phyloP scores from a whole-genome alignment of 1,140 invertebrate species.

The Lepidostoma basale region DNA sequence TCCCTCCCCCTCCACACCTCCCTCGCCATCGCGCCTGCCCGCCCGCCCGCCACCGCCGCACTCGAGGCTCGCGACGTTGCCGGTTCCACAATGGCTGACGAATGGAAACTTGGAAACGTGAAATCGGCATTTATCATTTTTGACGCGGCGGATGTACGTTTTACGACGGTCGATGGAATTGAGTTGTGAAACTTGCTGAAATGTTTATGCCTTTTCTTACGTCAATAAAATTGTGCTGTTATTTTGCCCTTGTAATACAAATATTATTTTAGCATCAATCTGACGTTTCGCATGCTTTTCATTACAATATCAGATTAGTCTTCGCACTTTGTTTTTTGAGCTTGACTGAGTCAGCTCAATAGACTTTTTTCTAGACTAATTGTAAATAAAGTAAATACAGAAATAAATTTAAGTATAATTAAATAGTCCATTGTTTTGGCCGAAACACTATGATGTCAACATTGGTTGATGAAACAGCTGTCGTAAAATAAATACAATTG shows the following conservation, averaged over 20 bases:
- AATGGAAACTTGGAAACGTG: background rate
- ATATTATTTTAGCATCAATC: background rate
- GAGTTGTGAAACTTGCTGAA: constrained; percentile 24
- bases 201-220: constrained; percentile 19
- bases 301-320: too few species aligned
- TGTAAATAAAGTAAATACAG: too few species aligned
- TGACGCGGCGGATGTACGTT: constrained; percentile 21
- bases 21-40: background rate
- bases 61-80: background rate
- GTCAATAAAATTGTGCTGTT: constrained; percentile 24
- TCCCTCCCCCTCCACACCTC: background rate
- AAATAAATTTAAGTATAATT: too few species aligned
- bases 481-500: too few species aligned
- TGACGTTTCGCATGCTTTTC: too few species aligned
- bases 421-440: too few species aligned
- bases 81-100: background rate
- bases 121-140: constrained; percentile 30
- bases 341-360: too few species aligned
- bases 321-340: too few species aligned
- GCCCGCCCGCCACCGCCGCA: background rate
- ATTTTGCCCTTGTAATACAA: constrained; percentile 23
- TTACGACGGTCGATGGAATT: constrained; percentile 25
- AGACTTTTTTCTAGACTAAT: too few species aligned
- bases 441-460: too few species aligned
- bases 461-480: too few species aligned